Base-by-base conservation (phyloP, 2,113 vertebrate species). In the Oreotrochilus melanogaster region DNA sequence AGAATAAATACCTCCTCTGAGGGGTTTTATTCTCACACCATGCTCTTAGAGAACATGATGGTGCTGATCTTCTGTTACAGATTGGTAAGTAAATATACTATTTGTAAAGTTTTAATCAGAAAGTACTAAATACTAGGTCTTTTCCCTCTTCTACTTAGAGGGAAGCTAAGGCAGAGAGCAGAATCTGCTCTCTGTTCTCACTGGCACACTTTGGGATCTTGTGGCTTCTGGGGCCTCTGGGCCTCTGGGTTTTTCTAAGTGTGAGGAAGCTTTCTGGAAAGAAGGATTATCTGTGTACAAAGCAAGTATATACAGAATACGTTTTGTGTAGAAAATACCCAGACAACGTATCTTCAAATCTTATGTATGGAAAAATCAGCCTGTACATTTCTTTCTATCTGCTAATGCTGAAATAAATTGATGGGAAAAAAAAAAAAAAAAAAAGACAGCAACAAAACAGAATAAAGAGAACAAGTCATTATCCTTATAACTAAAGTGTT, bases 321-420 rank as follows among this genome's bases (percentile, higher is more conserved):
- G 21, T 76, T 24, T 72, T 54, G 1, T 56, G 14, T 50, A 47
- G 54, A 69, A 81, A 80, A 64, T 57, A 45, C 5, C 19, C n/a
- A 39, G 8, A 14, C 0, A 3, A 23, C 0, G 0, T 23, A 24
- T 28, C 6, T 48, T 35, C 25, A 65, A 15, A 73, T 14, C 47
- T 42, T 19, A 57, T 14, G 39, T 37, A 7, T 33, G 60, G 12
- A 15, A 67, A 89, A 92, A 19, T 42, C 28, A 69, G 2, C 28
- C 18, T 86, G 33, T 7, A 69, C n/a, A 69, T 76, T 72, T 86
- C 31, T 12, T 73, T 54, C 3, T 16, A 30, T 33, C 13, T 78
- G 7, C 35, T 57, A 7, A 8, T 22, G 5, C 7, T 64, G 28
- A 69, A 89, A 72, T 27, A 56, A 65, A 69, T 4, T n/a, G 3